A percentile compares a stretch with the other conserved stretches of the same genome.
Conservation (phyloP, 2,888 invertebrate genomes). For the Acleris holmiana region DNA sequence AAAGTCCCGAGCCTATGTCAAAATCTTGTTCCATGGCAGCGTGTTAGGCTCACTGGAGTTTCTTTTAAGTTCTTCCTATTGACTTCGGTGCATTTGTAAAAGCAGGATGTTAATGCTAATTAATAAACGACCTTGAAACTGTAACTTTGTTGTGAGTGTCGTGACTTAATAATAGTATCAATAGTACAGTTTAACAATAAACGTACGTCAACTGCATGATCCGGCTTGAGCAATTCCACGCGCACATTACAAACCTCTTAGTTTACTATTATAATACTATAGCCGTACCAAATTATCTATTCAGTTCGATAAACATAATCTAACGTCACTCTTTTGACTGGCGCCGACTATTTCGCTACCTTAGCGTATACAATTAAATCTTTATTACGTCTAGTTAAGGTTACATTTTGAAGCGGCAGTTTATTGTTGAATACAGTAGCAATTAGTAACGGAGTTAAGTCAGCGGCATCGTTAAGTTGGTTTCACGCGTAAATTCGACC, state of each 20-base stretch:
- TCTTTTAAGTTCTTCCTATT: background rate
- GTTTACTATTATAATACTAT: conserved; percentile 5
- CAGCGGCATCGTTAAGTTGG: background rate
- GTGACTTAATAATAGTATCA: conserved; percentile 22
- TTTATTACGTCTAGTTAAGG: no score
- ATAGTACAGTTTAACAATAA: conserved; percentile 21
- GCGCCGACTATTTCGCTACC: background rate
- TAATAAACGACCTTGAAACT: conserved; percentile 13
- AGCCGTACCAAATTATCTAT: conserved; percentile 2
- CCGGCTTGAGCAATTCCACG: conserved; percentile 5
- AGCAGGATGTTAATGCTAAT: conserved; percentile 8
- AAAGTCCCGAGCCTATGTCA: no score
- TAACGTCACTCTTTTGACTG: background rate
- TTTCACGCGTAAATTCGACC: background rate
- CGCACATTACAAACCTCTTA: background rate
- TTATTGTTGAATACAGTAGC: no score
- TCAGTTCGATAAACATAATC: background rate
- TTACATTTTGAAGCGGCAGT: no score
- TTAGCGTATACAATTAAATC: no score
- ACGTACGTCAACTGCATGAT: conserved; percentile 9
- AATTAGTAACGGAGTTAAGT: no score
- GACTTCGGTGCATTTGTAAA: conserved; percentile 1
- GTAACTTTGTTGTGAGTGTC: conserved; percentile 27
- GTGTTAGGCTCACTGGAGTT: no score
- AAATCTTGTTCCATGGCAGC: no score